A percentile compares a stretch with the other conserved stretches of the same genome.
Evolutionary conservation across 2,888 invertebrate genomes (phyloP).

Genomic region (Amiota mariae): DNA sequence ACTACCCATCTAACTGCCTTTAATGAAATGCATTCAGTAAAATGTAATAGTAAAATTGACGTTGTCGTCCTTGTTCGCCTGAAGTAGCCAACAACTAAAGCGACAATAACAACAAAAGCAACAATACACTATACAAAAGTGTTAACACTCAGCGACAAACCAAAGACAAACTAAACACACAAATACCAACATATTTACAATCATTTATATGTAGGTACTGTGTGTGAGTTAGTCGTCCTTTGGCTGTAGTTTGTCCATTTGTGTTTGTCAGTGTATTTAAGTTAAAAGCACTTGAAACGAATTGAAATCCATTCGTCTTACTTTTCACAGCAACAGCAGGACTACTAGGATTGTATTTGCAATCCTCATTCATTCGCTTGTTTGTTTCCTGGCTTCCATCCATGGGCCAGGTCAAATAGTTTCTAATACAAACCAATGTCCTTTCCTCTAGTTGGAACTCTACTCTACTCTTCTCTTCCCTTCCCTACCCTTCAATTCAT

Average conservation of each 20-base stretch:
- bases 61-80: constrained; percentile 61
- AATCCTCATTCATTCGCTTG: constrained; percentile 45
- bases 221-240: background rate
- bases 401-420: constrained; percentile 42
- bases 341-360: constrained; percentile 45
- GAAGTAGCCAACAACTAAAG: constrained; percentile 49
- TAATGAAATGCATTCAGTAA: constrained; percentile 68
- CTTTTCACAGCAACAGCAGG: constrained; percentile 58
- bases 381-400: constrained; percentile 40
- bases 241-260: constrained; percentile 6
- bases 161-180: constrained; percentile 39
- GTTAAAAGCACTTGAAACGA: constrained; percentile 68
- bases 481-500: background rate
- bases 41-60: constrained; percentile 67
- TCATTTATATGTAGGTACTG: constrained; percentile 10
- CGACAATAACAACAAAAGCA: no score
- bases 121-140: constrained; percentile 38
- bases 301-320: constrained; percentile 67
- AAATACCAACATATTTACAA: constrained; percentile 33
- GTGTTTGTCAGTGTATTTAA: constrained; percentile 47
- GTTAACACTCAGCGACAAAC: constrained; percentile 64
- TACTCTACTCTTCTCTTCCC: no score
- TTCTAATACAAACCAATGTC: constrained; percentile 7
- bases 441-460: no score
- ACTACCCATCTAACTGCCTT: constrained; percentile 20